Percentiles rank a stretch among this genome's conserved stretches.
These are phyloP conservation scores for Forbesichthys papilliferus DNA, from an alignment of 2,113 vertebrate genomes.

Conservation along the genomic window DNA sequence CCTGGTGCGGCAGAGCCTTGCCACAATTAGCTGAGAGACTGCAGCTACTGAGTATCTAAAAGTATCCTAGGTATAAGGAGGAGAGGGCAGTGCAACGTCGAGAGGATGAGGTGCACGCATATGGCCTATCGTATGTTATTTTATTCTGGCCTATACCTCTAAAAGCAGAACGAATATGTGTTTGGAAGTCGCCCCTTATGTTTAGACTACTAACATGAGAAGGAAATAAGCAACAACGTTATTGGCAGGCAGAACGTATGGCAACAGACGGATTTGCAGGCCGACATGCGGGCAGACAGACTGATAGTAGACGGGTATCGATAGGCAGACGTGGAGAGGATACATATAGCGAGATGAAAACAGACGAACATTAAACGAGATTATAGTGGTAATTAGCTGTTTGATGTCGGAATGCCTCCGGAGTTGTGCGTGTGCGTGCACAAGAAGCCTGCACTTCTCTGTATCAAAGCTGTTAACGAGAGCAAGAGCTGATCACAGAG, in stretches of 20 bases:
- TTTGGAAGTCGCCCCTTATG: not conserved
- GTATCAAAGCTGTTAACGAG: constrained; percentile 43
- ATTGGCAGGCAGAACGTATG: constrained; percentile 32
- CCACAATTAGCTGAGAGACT: constrained; percentile 30
- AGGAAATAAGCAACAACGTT: not conserved
- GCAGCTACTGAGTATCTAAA: constrained; percentile 4
- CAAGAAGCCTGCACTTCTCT: not conserved
- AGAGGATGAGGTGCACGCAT: constrained; percentile 16
- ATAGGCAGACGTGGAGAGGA: not conserved
- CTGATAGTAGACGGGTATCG: not conserved
- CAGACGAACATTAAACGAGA: constrained; percentile 15
- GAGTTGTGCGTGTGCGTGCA: not conserved
- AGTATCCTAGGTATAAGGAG: constrained; percentile 14
- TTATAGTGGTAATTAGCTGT: constrained; percentile 27
- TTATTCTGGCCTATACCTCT: constrained; percentile 13
- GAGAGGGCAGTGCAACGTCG: not conserved
- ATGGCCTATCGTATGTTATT: constrained; percentile 33
- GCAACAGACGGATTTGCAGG: constrained; percentile 11
- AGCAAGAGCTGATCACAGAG: constrained; percentile 51
- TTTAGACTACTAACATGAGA: constrained; percentile 1
- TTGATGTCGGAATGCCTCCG: constrained; percentile 14
- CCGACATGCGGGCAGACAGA: constrained; percentile 25
- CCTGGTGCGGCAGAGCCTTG: not conserved
- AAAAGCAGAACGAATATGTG: constrained; percentile 16
- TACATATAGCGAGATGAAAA: constrained; percentile 6